Conservation (phyloP, 2,888 invertebrate species). For the Macrophya annulata region DNA sequence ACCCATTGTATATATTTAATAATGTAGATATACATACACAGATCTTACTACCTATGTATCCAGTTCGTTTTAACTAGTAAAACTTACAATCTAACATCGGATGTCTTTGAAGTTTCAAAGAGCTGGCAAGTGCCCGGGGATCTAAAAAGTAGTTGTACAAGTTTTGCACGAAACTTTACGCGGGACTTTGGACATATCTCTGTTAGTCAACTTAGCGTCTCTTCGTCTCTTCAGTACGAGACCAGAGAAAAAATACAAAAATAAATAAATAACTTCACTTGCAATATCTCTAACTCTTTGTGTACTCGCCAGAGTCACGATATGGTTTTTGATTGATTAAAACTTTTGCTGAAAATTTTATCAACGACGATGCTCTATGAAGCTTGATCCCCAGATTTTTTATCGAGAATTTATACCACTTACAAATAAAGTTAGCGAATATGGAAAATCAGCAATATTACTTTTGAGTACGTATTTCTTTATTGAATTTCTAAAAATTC, state of each 20-base stretch:
- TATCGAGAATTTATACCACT: neutral
- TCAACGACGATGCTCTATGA: neutral
- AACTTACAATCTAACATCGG: conserved; percentile 36
- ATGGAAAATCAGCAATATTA: neutral
- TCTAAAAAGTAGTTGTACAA: conserved; percentile 23
- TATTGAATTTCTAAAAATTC: neutral
- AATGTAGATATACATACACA: neutral
- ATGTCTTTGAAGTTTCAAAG: conserved; percentile 42
- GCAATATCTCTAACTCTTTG: conserved; percentile 17
- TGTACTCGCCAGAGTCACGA: neutral
- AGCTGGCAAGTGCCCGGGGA: conserved; percentile 41
- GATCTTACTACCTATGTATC: neutral
- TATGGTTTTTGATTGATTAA: conserved; percentile 16
- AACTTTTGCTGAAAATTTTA: conserved; percentile 13
- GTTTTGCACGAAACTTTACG: conserved; percentile 30
- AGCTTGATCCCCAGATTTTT: neutral
- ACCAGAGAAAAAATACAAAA: neutral
- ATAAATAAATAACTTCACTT: conserved; percentile 3
- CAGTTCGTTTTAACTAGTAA: neutral
- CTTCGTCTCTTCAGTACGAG: neutral
- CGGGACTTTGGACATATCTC: conserved; percentile 9
- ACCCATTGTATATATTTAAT: neutral
- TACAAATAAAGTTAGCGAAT: neutral
- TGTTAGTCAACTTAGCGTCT: conserved; percentile 28
- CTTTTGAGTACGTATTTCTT: neutral